Evolutionary conservation across 2,888 invertebrate species (phyloP), one percentile per base, ranked within the genome.

Genomic region (Odontothrips loti): DNA sequence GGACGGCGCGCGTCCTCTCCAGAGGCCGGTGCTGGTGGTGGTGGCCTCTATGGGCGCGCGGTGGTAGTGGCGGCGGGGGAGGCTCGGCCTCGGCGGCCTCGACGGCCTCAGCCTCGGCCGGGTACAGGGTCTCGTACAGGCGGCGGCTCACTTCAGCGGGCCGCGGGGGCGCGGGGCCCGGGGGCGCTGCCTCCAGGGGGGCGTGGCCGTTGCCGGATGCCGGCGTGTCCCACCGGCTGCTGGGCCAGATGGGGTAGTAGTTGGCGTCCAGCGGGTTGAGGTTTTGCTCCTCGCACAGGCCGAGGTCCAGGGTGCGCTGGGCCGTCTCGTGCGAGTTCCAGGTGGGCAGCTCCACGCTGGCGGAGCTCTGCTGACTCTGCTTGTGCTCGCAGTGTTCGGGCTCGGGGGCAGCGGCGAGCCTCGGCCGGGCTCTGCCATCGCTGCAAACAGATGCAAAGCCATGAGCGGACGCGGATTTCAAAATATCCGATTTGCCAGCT

Each of bases 21-120:
- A 96, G 88, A 17, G 95, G 95, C 84, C 92, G 91, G 87, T 95
- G 95, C 51, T 91, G 87, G 34, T 84, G 83, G 34, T 84, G 83
- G 34, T 81, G 83, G 48, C 83, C 83, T 80, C 81, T 84, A 80
- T 83, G 84, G 80, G 90, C 89, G 85, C 93, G 89, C 51, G 94
- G 94, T 79, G 94, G 94, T 84, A 94, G 87, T 29, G 92, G 92
- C 63, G 94, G 94, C 75, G 93, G 90, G 81, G 85, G 84, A 15
- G 84, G 84, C 75, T 29, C 81, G 9, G n/a, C 68, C 23, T 75
- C 27, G 68, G 1, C 27, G 68, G 6, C 23, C 68, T n/a, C 68
- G 27, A 10, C 12, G 68, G 58, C 79, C 43, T 29, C 82, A 48
- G 80, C 82, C 10, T 85, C 81, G 83, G 85, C 81, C 43, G 85